These are phyloP conservation scores for Acanthis flammea DNA, from an alignment of 2,797 vertebrate genomes.

Conservation along the genomic window DNA sequence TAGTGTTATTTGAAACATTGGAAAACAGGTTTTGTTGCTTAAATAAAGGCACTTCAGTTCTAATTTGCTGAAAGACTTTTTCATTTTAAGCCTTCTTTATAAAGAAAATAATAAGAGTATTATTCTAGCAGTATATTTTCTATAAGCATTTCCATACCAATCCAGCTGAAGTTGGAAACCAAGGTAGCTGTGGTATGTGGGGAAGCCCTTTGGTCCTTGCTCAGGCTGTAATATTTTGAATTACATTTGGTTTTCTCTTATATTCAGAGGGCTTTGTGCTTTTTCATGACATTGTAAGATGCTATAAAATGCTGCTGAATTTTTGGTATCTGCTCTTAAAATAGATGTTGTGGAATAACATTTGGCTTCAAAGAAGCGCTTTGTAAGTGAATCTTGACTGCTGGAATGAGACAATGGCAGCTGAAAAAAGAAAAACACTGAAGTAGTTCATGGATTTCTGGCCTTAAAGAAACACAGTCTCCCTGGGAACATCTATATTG, in stretches of 20 bases:
- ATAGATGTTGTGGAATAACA: background rate
- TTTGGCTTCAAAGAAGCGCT: background rate
- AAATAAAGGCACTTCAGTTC: slow-evolving; percentile 55
- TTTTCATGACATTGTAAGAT: background rate
- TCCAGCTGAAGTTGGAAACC: background rate
- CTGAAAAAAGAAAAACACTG: background rate
- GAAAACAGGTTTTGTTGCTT: slow-evolving; percentile 34
- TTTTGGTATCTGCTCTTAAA: background rate
- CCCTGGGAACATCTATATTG: background rate
- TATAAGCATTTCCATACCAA: background rate
- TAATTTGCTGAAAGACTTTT: slow-evolving; percentile 52
- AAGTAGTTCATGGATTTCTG: background rate
- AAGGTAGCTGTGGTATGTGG: background rate
- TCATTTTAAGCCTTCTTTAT: background rate
- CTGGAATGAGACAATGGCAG: background rate
- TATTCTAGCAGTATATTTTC: background rate
- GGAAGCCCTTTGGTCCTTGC: background rate
- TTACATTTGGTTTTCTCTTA: background rate
- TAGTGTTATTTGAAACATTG: slow-evolving; percentile 23
- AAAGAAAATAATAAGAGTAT: background rate
- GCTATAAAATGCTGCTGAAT: background rate
- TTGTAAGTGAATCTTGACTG: background rate
- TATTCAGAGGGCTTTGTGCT: background rate
- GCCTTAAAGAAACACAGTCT: background rate
- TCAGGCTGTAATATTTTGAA: background rate